Percentiles rank a stretch among this genome's conserved stretches.
phyloP scores from a whole-genome alignment of 2,797 vertebrate species.

The Cossypha polioptera region DNA sequence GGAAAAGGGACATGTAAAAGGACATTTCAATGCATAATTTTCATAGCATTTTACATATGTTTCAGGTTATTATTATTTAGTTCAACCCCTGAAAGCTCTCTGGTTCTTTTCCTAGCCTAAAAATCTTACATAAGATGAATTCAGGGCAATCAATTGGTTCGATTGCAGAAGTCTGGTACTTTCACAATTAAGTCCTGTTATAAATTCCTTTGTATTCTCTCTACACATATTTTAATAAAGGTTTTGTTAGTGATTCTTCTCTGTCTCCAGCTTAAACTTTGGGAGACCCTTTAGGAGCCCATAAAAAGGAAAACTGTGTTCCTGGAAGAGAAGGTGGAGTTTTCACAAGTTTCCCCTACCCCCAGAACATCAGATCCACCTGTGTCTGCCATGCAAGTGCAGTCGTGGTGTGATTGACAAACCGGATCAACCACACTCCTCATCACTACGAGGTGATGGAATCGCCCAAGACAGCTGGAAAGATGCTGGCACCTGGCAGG shows the following conservation, averaged over 20 bases:
- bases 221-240: neutral
- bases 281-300: neutral
- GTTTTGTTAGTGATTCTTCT: neutral
- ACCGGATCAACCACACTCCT: neutral
- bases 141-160: neutral
- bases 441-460: neutral
- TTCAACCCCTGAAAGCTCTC: neutral
- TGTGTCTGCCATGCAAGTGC: neutral
- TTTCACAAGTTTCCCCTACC: neutral
- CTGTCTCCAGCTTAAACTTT: neutral
- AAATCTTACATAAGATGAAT: neutral
- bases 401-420: neutral
- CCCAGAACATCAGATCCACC: accelerated
- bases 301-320: neutral
- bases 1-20: neutral
- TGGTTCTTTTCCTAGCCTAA: neutral
- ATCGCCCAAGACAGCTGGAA: neutral
- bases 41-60: neutral
- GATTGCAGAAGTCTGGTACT: neutral
- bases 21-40: neutral
- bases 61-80: neutral
- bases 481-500: neutral
- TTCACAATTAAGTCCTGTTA: neutral
- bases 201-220: neutral
- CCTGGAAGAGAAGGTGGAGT: neutral